These are phyloP conservation scores for Macrotis lagotis DNA, from an alignment of 2,113 vertebrate species.

Conservation along the genomic window DNA sequence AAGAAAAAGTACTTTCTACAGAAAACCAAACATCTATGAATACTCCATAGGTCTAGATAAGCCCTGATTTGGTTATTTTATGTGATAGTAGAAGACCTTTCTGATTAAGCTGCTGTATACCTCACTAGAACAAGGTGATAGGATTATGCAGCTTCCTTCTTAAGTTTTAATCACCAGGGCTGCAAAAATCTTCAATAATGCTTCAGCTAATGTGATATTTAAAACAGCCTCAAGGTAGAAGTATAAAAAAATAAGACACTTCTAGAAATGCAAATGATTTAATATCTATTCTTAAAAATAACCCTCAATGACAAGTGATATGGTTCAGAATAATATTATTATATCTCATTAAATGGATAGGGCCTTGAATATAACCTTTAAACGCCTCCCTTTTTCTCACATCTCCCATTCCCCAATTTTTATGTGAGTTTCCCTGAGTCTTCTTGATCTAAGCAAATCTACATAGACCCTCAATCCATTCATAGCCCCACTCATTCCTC, in stretches of 20 bases:
- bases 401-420: background rate
- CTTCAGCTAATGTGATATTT: background rate
- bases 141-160: background rate
- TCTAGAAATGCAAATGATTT: conserved; percentile 11
- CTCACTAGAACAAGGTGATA: background rate
- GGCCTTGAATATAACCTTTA: background rate
- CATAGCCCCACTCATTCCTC: no score
- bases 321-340: background rate
- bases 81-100: background rate
- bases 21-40: background rate
- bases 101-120: background rate
- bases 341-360: background rate
- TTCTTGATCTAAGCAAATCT: background rate
- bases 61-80: background rate
- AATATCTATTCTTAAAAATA: background rate
- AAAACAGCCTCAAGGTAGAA: conserved; percentile 1
- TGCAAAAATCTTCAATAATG: background rate
- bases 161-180: background rate
- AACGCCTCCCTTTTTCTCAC: background rate
- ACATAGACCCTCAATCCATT: background rate
- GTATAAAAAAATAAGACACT: background rate
- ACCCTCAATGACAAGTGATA: background rate
- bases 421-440: background rate
- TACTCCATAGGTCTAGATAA: background rate
- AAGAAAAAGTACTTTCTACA: background rate